Percentiles rank a stretch among this genome's conserved stretches.
Evolutionary conservation across 1,140 invertebrate genomes (phyloP).

Genomic region (Chlorops oryzae): DNA sequence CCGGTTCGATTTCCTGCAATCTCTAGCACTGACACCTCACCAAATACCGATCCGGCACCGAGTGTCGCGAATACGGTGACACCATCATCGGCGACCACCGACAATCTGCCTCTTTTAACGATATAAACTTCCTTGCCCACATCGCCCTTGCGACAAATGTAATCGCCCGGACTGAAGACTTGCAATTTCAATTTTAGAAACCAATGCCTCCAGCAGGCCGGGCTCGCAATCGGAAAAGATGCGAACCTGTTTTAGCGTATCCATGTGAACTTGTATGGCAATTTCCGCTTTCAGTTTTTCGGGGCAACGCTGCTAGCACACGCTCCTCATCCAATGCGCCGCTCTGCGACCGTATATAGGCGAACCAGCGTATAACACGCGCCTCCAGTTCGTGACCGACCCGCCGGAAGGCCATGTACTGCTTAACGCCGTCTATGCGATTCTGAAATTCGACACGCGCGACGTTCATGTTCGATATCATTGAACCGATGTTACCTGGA

Average conservation of each 20-base stretch:
- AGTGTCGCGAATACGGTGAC: constrained; percentile 78
- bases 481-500: constrained; percentile 59
- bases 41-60: constrained; percentile 87
- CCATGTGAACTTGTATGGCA: constrained; percentile 91
- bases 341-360: constrained; percentile 93
- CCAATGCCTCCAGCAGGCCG: constrained; percentile 85
- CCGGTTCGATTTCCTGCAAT: constrained; percentile 88
- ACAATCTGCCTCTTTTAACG: constrained; percentile 80
- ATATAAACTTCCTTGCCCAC: constrained; percentile 98
- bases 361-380: constrained; percentile 88
- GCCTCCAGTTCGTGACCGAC: constrained; percentile 84
- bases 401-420: constrained; percentile 89
- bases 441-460: constrained; percentile 90
- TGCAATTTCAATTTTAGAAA: constrained; percentile 85
- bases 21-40: constrained; percentile 88
- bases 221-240: constrained; percentile 94
- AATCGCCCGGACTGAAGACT: constrained; percentile 93
- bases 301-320: constrained; percentile 74
- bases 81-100: constrained; percentile 82
- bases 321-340: constrained; percentile 84
- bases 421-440: constrained; percentile 92
- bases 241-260: constrained; percentile 81
- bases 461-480: constrained; percentile 98
- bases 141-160: constrained; percentile 92
- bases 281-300: constrained; percentile 96